Conservation (phyloP, 2,888 invertebrate genomes). For the Lasioglossum lativentre region DNA sequence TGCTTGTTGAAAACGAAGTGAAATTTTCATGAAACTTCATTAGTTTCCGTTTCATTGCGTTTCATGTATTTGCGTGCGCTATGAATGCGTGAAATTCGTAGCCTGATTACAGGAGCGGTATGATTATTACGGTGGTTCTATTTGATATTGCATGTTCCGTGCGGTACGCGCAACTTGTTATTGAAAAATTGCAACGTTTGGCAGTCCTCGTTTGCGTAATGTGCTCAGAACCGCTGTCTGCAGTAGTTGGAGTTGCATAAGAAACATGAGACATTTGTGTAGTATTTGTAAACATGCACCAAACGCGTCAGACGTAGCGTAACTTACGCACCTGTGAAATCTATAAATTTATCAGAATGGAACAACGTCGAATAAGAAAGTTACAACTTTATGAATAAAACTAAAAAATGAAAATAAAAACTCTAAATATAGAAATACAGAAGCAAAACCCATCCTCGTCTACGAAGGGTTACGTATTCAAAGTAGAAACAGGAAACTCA, state of each 20-base stretch:
- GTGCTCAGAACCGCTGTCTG: neutral
- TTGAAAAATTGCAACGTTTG: neutral
- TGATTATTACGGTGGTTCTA: neutral
- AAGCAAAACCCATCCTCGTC: too few relatives aligned
- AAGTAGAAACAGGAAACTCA: too few relatives aligned
- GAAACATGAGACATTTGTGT: neutral
- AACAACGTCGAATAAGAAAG: neutral
- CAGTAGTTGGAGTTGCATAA: neutral
- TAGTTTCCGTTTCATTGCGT: neutral
- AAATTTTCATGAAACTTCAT: neutral
- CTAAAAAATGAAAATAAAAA: too few relatives aligned
- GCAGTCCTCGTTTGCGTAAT: neutral
- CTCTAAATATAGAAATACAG: too few relatives aligned
- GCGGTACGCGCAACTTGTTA: neutral
- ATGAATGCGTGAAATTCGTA: neutral
- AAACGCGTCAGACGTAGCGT: neutral
- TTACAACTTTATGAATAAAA: too few relatives aligned
- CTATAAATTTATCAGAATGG: neutral
- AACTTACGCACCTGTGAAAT: neutral
- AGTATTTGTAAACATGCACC: neutral
- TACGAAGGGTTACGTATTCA: too few relatives aligned
- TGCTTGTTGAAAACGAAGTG: neutral
- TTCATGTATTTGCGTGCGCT: neutral
- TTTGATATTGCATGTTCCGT: neutral
- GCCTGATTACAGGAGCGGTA: neutral